Base-by-base conservation (phyloP, 2,888 invertebrate genomes). In the Apantesis nais region DNA sequence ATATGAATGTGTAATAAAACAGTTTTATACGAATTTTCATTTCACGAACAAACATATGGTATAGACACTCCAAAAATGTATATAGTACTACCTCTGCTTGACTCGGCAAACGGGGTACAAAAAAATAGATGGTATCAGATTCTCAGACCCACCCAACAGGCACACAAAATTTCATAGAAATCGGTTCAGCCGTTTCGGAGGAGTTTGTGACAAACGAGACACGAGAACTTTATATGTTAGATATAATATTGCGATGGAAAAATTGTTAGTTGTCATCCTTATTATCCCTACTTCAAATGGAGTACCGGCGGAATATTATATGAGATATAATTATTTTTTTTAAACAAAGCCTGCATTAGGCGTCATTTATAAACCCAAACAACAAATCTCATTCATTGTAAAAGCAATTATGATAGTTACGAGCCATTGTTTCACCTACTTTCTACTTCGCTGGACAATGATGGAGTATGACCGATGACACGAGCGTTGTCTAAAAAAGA, bases 381-480 rank as follows among this genome's bases (percentile, higher is more conserved):
- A 74, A 78, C 73, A 76, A 77, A 72, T 72, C 62, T 67, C 68
- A 31, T 44, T 66, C 67, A 74, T 78, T 76, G 77, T 77, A 37
- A 44, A 74, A 71, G 73, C 77, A 76, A 82, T 78, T 80, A 76
- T 74, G 69, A 60, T 65, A 72, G 75, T 79, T 75, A 78, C 72
- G 70, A 74, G 68, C 67, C 67, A 77, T 78, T 81, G 79, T 83
- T 67, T 74, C 39, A 62, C 44, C 68, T 76, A 74, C 79, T 82
- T 83, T 83, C 81, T 75, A 76, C 71, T 79, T 69, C 71, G 66
- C 37, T 62, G 73, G 75, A 75, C 79, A 76, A 75, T 74, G 75
- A 74, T 70, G 44, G 67, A 77, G 67, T 70, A 74, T 71, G 67
- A 72, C 44, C 63, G 74, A 75, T 65, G 67, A 70, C 58, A 44